Percentiles rank a stretch among this genome's conserved stretches.
These are phyloP conservation scores for Trimorus sp. DNA, from an alignment of 2,888 invertebrate species.

Conservation along the genomic window DNA sequence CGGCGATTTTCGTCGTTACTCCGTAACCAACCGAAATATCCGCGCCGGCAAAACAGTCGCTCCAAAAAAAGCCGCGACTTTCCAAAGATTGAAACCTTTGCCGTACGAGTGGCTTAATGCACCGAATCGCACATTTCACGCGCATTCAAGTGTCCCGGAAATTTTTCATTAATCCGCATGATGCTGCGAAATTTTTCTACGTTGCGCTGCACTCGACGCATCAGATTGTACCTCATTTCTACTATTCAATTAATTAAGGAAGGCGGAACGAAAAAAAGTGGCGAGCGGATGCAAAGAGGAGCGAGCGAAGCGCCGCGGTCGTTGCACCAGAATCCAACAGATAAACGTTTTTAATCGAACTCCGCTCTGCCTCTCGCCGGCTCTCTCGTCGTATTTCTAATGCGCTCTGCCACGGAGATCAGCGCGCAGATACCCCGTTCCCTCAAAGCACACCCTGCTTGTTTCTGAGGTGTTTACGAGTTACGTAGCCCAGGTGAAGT, in stretches of 20 bases:
- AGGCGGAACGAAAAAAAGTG: constrained; percentile 47
- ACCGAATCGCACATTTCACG: constrained; percentile 12
- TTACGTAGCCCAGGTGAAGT: constrained; percentile 62
- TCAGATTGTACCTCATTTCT: constrained; percentile 42
- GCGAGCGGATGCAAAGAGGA: constrained; percentile 35
- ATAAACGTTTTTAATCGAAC: constrained; percentile 48
- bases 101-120: not conserved
- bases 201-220: constrained; percentile 21
- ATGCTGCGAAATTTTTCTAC: constrained; percentile 30
- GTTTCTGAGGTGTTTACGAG: constrained; percentile 64
- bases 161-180: constrained; percentile 50
- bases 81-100: no score
- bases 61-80: no score
- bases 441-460: constrained; percentile 53
- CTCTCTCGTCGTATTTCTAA: constrained; percentile 42
- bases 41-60: no score
- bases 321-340: constrained; percentile 46
- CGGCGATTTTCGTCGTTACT: no score
- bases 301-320: constrained; percentile 29
- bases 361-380: constrained; percentile 11
- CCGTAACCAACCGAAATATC: no score
- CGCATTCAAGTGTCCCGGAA: constrained; percentile 33
- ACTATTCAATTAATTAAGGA: constrained; percentile 55
- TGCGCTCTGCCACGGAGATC: constrained; percentile 43
- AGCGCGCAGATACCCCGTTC: constrained; percentile 36